A percentile compares a stretch with the other conserved stretches of the same genome.
Conservation (phyloP, 2,113 vertebrate species). For the Cacatua alba region DNA sequence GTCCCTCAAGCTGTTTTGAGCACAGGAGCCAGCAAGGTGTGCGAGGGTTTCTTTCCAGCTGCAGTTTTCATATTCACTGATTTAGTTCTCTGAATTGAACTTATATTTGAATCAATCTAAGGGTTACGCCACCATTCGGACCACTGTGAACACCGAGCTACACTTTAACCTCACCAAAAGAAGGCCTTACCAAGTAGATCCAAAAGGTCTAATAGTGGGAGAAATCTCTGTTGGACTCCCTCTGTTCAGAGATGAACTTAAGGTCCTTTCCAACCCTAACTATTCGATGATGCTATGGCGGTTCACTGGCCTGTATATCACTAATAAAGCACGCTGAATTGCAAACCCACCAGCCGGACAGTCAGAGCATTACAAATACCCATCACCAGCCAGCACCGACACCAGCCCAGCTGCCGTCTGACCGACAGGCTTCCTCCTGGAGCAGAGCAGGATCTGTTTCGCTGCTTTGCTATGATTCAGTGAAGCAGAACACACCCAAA, state of each 20-base stretch:
- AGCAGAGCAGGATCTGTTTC: background rate
- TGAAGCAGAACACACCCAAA: background rate
- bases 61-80: background rate
- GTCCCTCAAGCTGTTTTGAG: background rate
- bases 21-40: background rate
- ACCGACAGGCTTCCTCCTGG: background rate
- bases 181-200: background rate
- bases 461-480: background rate
- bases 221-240: background rate
- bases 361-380: background rate
- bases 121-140: background rate
- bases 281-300: background rate
- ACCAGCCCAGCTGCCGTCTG: background rate
- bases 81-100: background rate
- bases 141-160: background rate
- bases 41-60: background rate
- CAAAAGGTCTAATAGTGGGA: background rate
- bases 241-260: background rate
- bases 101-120: background rate
- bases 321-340: background rate
- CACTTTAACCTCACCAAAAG: background rate
- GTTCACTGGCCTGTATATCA: background rate
- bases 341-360: constrained; percentile 2
- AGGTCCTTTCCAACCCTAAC: background rate
- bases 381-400: background rate